Percentiles rank a stretch among this genome's conserved stretches.
Evolutionary conservation across 2,797 vertebrate species (phyloP).

Genomic region (Microctenopoma lineatum): DNA sequence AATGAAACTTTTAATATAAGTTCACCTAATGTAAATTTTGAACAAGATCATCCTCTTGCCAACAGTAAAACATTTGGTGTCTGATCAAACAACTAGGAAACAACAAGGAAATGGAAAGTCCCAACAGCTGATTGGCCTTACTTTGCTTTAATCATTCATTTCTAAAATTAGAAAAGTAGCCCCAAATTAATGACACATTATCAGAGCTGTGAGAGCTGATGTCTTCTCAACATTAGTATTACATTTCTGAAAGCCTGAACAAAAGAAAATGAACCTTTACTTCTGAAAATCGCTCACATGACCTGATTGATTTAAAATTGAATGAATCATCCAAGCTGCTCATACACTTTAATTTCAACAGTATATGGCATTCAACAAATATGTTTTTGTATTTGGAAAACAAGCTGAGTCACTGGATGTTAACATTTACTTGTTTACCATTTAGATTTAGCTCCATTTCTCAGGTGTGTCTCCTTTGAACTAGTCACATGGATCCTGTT

Average conservation of each 20-base stretch:
- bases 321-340: background rate
- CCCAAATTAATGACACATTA: background rate
- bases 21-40: background rate
- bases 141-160: background rate
- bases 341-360: background rate
- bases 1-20: background rate
- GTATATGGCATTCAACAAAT: background rate
- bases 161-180: background rate
- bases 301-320: background rate
- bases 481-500: constrained; percentile 76
- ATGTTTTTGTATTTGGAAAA: background rate
- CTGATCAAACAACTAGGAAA: background rate
- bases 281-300: background rate
- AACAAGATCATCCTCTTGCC: background rate
- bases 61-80: background rate
- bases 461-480: constrained; percentile 20
- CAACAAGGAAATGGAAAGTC: background rate
- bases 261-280: background rate
- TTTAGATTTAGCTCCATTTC: constrained; percentile 10
- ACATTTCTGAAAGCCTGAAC: background rate
- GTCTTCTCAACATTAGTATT: background rate
- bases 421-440: constrained; percentile 66
- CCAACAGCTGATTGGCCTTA: background rate
- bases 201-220: background rate
- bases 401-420: constrained; percentile 39